Conservation (phyloP, 2,888 invertebrate genomes). For the Chrysodeixis includens region DNA sequence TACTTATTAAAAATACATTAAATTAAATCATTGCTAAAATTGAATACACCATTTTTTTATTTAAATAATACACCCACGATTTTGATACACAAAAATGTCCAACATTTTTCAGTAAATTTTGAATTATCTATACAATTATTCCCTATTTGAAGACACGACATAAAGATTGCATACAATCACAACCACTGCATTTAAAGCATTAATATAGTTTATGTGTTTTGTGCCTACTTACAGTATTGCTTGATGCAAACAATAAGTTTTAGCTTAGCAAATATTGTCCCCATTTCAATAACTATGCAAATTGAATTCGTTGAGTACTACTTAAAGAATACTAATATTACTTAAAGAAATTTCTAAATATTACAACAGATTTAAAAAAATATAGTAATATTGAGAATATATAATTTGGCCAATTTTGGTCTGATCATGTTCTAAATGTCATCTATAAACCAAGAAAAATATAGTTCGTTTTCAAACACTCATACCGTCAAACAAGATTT, state of each 20-base stretch:
- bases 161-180: slow-evolving; percentile 74
- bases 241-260: slow-evolving; percentile 51
- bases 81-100: slow-evolving; percentile 17
- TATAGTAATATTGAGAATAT: slow-evolving; percentile 34
- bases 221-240: slow-evolving; percentile 64
- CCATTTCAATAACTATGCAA: slow-evolving; percentile 19
- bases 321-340: slow-evolving; percentile 15
- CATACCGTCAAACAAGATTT: background rate
- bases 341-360: slow-evolving; percentile 37
- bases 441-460: slow-evolving; percentile 22
- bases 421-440: slow-evolving; percentile 9
- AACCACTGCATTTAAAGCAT: slow-evolving; percentile 77
- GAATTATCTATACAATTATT: slow-evolving; percentile 26
- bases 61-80: slow-evolving; percentile 15
- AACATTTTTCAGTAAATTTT: slow-evolving; percentile 15
- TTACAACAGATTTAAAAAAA: slow-evolving; percentile 45
- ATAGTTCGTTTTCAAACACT: slow-evolving; percentile 23
- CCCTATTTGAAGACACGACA: slow-evolving; percentile 49
- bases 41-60: background rate
- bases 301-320: slow-evolving; percentile 16
- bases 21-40: background rate
- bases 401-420: slow-evolving; percentile 44
- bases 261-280: slow-evolving; percentile 20
- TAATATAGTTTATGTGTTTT: slow-evolving; percentile 67
- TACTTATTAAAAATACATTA: background rate